phyloP scores from a whole-genome alignment of 2,113 vertebrate species.

The Arizona elegans region DNA sequence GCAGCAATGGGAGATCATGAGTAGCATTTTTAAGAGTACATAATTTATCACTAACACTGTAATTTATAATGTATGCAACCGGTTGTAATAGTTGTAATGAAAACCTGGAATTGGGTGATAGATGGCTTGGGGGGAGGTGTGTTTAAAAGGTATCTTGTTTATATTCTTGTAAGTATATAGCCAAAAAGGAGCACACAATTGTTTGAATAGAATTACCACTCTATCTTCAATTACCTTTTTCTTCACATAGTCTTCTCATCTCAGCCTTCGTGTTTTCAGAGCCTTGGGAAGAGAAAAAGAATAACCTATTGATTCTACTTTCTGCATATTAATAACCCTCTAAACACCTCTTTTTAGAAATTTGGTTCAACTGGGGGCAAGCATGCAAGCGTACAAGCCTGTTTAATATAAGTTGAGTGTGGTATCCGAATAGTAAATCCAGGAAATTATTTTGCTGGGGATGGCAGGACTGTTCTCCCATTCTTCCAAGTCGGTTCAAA shows the following conservation, averaged over 20 bases:
- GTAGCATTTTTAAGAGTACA: conserved; percentile 35
- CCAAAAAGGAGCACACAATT: background rate
- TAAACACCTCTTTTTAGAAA: background rate
- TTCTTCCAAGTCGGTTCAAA: background rate
- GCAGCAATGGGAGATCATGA: conserved; percentile 37
- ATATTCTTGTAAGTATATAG: conserved; percentile 31
- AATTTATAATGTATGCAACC: conserved; percentile 59
- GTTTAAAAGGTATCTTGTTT: conserved; percentile 46
- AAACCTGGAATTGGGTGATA: conserved; percentile 48
- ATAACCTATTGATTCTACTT: accelerated
- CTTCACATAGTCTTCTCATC: background rate
- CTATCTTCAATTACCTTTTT: background rate
- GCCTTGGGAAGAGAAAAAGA: accelerated
- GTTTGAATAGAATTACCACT: background rate
- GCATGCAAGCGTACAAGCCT: accelerated
- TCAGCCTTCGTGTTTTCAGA: background rate
- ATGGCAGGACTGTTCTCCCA: background rate
- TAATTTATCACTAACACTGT: conserved; percentile 63
- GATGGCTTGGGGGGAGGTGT: conserved; percentile 35
- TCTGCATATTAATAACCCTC: background rate
- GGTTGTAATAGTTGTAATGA: conserved; percentile 38
- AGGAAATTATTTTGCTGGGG: background rate
- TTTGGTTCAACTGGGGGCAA: background rate
- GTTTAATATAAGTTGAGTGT: background rate
- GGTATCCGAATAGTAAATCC: background rate